Percentiles rank a stretch among this genome's conserved stretches.
phyloP scores from a whole-genome alignment of 2,888 invertebrate species.

The Leucophenga maculata region DNA sequence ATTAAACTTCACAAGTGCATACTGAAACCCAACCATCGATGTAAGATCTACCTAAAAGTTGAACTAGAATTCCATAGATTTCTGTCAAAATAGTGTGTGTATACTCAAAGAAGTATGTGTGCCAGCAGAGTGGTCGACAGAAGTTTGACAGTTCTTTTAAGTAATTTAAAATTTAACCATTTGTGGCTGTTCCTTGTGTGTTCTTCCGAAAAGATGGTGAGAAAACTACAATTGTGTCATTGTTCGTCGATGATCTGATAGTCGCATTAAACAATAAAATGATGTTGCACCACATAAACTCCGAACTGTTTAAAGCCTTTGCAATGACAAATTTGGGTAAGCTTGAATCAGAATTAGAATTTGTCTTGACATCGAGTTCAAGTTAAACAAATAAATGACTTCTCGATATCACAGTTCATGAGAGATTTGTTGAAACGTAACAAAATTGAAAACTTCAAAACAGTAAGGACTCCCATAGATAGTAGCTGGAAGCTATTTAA shows the following conservation, averaged over 20 bases:
- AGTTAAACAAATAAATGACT: not conserved
- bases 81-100: conserved; percentile 34
- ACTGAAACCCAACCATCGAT: too few species aligned
- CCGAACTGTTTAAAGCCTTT: too few species aligned
- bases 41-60: too few species aligned
- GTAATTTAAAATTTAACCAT: conserved; percentile 40
- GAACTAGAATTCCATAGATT: not conserved
- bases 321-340: too few species aligned
- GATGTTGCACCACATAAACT: too few species aligned
- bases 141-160: conserved; percentile 44
- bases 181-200: conserved; percentile 39
- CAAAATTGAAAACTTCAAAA: not conserved
- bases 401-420: not conserved
- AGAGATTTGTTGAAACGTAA: not conserved
- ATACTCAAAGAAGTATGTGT: conserved; percentile 39
- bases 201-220: conserved; percentile 27
- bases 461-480: too few species aligned
- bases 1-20: too few species aligned
- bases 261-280: not conserved
- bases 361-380: not conserved
- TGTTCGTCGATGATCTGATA: conserved; percentile 31
- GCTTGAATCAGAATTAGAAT: too few species aligned
- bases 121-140: conserved; percentile 42
- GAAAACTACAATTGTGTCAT: conserved; percentile 18
- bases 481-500: not conserved